A percentile compares a stretch with the other conserved stretches of the same genome.
phyloP scores from a whole-genome alignment of 2,888 invertebrate species.

The Eupithecia tripunctaria region DNA sequence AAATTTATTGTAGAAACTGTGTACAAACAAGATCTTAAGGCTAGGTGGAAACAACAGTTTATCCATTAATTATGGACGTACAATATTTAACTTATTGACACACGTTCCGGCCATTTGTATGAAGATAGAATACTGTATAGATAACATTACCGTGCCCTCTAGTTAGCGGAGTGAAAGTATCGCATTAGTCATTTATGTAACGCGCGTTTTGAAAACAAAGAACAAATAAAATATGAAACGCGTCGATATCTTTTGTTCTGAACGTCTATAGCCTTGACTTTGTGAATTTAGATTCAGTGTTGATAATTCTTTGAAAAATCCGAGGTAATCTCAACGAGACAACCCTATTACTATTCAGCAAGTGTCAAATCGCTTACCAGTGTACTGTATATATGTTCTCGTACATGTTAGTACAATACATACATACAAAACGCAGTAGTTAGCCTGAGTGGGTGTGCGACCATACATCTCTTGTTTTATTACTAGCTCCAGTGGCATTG shows the following conservation, averaged over 20 bases:
- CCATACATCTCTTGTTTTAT: conserved; percentile 45
- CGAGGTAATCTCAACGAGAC: conserved; percentile 28
- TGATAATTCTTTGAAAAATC: background rate
- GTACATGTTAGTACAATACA: conserved; percentile 25
- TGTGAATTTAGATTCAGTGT: background rate
- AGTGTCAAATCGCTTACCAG: conserved; percentile 66
- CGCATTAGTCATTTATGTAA: background rate
- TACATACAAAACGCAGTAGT: conserved; percentile 36
- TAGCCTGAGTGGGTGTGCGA: conserved; percentile 46
- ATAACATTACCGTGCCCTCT: too few species aligned
- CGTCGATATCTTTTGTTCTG: background rate
- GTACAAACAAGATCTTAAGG: too few species aligned
- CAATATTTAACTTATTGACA: too few species aligned
- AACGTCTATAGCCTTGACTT: background rate
- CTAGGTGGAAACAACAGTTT: too few species aligned
- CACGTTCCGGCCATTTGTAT: too few species aligned
- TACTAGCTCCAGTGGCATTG: conserved; percentile 41
- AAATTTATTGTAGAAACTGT: too few species aligned
- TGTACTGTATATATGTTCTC: conserved; percentile 45
- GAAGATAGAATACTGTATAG: too few species aligned
- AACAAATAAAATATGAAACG: background rate
- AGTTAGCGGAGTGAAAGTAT: too few species aligned
- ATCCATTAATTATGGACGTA: too few species aligned
- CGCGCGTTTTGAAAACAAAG: background rate
- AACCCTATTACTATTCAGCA: conserved; percentile 63